A percentile compares a stretch with the other conserved stretches of the same genome.
Conservation (phyloP, 1,140 invertebrate genomes). For the Eurosta solidaginis region DNA sequence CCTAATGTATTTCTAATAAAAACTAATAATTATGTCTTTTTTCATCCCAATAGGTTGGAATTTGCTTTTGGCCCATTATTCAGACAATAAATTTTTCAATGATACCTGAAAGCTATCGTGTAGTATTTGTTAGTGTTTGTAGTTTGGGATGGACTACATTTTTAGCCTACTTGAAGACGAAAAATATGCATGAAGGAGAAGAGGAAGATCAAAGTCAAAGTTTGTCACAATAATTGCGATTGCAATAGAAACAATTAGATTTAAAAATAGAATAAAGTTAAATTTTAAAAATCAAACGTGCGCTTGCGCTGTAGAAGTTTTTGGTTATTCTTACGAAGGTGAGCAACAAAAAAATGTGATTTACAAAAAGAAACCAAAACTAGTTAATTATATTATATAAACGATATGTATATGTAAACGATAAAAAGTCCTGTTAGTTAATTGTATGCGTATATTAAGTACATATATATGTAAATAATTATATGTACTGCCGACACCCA, state of each 20-base stretch:
- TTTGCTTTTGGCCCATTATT: slow-evolving; percentile 79
- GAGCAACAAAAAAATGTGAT: neutral
- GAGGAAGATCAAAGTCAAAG: neutral
- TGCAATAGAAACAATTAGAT: neutral
- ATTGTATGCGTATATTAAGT: slow-evolving; percentile 11
- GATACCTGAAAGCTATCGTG: slow-evolving; percentile 77
- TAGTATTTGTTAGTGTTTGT: slow-evolving; percentile 81
- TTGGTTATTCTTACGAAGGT: neutral
- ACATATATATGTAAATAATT: neutral
- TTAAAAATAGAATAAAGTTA: neutral
- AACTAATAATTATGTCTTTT: neutral
- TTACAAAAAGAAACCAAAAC: no score
- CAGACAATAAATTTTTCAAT: slow-evolving; percentile 82
- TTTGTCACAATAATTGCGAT: neutral
- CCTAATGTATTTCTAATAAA: neutral
- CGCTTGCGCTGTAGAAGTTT: neutral
- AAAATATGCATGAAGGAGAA: slow-evolving; percentile 26
- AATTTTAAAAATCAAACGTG: slow-evolving; percentile 6
- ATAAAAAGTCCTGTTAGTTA: neutral
- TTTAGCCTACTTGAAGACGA: slow-evolving; percentile 80
- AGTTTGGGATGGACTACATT: slow-evolving; percentile 86
- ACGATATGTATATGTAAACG: neutral
- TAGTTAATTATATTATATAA: neutral
- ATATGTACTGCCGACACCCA: neutral
- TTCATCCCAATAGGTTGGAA: slow-evolving; percentile 68